A percentile compares a stretch with the other conserved stretches of the same genome.
Evolutionary conservation across 2,888 invertebrate genomes (phyloP).

Genomic region (Volucella bombylans): DNA sequence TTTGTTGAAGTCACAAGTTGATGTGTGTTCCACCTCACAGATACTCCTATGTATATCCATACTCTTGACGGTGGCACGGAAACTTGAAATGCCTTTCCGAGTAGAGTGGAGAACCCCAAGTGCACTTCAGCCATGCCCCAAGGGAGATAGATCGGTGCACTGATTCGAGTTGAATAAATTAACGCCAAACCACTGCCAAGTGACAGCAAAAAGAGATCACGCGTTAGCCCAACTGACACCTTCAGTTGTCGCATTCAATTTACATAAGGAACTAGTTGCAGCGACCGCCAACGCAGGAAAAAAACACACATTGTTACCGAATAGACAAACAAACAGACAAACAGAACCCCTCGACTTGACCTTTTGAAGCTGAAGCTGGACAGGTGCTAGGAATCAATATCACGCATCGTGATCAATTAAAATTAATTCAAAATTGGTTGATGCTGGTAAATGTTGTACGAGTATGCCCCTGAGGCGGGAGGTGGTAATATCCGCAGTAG

Average conservation of each 20-base stretch:
- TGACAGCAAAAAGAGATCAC: constrained; percentile 52
- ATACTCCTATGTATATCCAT: background rate
- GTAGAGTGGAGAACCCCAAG: constrained; percentile 43
- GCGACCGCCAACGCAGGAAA: constrained; percentile 9
- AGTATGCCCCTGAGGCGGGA: constrained; percentile 11
- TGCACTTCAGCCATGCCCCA: constrained; percentile 60
- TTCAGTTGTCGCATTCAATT: constrained; percentile 65
- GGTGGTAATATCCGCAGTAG: constrained; percentile 17
- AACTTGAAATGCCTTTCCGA: constrained; percentile 67
- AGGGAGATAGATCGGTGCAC: constrained; percentile 52
- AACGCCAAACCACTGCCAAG: constrained; percentile 7
- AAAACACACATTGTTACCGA: constrained; percentile 26
- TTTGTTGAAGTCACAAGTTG: constrained; percentile 36
- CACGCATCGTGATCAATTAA: constrained; percentile 72
- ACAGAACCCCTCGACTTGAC: constrained; percentile 45
- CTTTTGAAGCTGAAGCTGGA: constrained; percentile 25
- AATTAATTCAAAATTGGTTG: constrained; percentile 28
- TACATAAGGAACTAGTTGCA: constrained; percentile 57
- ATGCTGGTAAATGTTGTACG: background rate
- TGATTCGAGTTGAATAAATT: constrained; percentile 61
- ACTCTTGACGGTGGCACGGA: constrained; percentile 20
- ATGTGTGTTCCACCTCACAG: constrained; percentile 4
- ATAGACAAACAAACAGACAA: constrained; percentile 35
- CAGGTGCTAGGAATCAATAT: constrained; percentile 64
- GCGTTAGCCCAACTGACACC: constrained; percentile 57